phyloP scores from a whole-genome alignment of 2,888 invertebrate species.

The Harpagoxenus sublaevis region DNA sequence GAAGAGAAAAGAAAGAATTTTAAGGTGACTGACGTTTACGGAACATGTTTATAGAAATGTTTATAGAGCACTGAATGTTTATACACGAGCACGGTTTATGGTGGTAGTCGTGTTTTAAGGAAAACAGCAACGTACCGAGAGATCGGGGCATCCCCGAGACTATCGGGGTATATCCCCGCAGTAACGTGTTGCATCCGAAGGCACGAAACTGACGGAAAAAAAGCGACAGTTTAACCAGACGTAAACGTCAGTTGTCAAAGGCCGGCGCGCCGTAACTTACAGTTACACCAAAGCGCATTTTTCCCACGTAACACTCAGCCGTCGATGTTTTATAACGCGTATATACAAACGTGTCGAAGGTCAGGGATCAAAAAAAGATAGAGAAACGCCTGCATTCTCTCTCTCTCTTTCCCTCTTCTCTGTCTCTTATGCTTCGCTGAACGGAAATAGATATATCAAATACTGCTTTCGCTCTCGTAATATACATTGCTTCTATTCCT shows the following conservation, averaged over 20 bases:
- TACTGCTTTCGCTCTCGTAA: background rate
- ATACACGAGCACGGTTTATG: background rate
- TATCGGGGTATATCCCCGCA: background rate
- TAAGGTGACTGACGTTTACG: background rate
- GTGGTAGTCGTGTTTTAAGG: background rate
- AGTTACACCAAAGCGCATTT: conserved; percentile 24
- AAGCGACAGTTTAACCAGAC: conserved; percentile 19
- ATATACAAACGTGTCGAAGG: conserved; percentile 23
- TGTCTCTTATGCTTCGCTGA: background rate
- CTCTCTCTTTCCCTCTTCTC: background rate
- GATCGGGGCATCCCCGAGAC: no score
- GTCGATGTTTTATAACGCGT: conserved; percentile 17
- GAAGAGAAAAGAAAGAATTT: background rate
- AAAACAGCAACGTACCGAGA: background rate
- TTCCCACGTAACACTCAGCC: conserved; percentile 15
- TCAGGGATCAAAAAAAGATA: conserved; percentile 34
- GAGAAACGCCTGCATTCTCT: background rate
- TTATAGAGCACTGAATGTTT: background rate
- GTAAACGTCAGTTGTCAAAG: conserved; percentile 45
- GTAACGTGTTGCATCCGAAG: conserved; percentile 14
- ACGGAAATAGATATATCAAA: background rate
- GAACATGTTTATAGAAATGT: background rate
- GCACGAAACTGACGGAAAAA: conserved; percentile 20
- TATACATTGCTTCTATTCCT: background rate
- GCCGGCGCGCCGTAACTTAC: conserved; percentile 30